These are phyloP conservation scores for Caradrina kadenii DNA, from an alignment of 2,888 invertebrate species.

Conservation along the genomic window DNA sequence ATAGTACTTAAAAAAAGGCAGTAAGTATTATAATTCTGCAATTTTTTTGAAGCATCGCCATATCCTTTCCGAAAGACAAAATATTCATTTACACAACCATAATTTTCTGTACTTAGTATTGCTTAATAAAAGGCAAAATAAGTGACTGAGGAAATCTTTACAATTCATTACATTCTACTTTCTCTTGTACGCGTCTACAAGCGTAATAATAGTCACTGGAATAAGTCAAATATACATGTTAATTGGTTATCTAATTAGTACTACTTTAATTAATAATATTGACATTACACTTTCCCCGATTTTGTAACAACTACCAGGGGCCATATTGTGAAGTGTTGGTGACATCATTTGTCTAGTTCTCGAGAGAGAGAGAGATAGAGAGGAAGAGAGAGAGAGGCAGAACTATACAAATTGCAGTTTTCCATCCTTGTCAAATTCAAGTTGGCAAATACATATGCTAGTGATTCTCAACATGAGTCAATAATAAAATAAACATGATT, in stretches of 20 bases:
- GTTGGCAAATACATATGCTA: no score
- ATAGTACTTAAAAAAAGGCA: background rate
- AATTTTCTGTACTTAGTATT: background rate
- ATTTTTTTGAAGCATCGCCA: background rate
- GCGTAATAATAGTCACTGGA: constrained; percentile 10
- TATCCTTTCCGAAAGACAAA: background rate
- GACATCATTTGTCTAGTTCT: no score
- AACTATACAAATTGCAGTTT: no score
- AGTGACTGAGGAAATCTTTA: background rate
- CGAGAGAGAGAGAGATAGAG: no score
- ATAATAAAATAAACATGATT: no score
- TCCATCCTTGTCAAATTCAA: no score
- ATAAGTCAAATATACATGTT: constrained; percentile 42
- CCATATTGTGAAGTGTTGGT: background rate
- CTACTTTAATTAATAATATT: constrained; percentile 36
- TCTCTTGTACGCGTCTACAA: constrained; percentile 9
- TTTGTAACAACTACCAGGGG: constrained; percentile 27
- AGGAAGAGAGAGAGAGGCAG: no score
- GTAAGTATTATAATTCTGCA: background rate
- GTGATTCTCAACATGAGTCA: no score
- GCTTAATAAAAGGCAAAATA: background rate
- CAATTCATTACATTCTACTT: background rate
- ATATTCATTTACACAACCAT: constrained; percentile 8
- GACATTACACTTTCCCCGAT: constrained; percentile 51
- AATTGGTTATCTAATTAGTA: constrained; percentile 12